A percentile compares a stretch with the other conserved stretches of the same genome.
Conservation (phyloP, 1,140 invertebrate genomes). For the Mactra quadrangularis region DNA sequence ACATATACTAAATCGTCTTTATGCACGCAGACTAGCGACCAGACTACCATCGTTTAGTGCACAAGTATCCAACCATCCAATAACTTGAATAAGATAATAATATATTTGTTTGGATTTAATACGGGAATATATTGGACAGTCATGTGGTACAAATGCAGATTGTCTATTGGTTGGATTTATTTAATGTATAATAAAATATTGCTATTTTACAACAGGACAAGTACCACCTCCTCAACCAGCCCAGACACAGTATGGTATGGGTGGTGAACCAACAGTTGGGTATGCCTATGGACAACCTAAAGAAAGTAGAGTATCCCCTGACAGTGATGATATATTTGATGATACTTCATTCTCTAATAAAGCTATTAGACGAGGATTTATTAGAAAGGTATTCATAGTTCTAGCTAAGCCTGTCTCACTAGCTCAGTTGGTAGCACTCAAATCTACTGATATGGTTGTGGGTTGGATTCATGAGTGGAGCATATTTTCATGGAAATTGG, state of each 20-base stretch:
- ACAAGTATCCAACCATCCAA: neutral
- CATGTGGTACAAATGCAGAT: too few species aligned
- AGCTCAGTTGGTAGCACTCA: too few species aligned
- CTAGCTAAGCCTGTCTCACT: neutral
- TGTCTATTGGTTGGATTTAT: neutral
- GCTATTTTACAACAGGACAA: neutral
- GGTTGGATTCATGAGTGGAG: too few species aligned
- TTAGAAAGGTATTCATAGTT: constrained; percentile 72
- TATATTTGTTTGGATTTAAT: neutral
- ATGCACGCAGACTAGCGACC: neutral
- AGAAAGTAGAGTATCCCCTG: neutral
- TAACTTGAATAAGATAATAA: neutral
- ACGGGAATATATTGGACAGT: too few species aligned
- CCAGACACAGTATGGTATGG: constrained; percentile 3
- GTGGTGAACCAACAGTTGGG: neutral
- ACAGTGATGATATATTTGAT: constrained; percentile 36
- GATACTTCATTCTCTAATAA: constrained; percentile 73
- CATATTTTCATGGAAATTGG: neutral
- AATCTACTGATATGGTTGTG: too few species aligned
- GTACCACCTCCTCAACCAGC: constrained; percentile 6
- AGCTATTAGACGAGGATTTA: constrained; percentile 74
- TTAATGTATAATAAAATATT: neutral
- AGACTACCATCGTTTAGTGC: neutral
- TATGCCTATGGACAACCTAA: constrained; percentile 23
- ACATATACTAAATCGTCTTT: neutral